A percentile compares a stretch with the other conserved stretches of the same genome.
Conservation (phyloP, 1,140 invertebrate genomes). For the Orussus abietinus region DNA sequence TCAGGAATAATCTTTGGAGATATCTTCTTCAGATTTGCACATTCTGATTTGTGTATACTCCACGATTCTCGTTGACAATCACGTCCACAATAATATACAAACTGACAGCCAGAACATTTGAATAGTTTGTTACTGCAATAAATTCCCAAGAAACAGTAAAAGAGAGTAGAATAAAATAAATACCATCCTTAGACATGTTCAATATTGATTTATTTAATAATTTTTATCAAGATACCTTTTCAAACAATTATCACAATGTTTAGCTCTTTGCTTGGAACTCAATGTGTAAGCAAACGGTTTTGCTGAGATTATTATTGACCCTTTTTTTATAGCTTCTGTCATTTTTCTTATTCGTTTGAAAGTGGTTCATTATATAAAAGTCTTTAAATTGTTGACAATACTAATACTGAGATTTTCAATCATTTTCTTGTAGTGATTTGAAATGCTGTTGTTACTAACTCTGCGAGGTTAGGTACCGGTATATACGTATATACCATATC, state of each 20-base stretch:
- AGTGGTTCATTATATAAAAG: background rate
- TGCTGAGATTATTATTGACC: conserved; percentile 54
- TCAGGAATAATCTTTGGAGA: conserved; percentile 67
- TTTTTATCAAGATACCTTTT: conserved; percentile 49
- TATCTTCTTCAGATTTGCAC: conserved; percentile 65
- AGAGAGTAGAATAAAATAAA: conserved; percentile 22
- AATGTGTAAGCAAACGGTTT: conserved; percentile 62
- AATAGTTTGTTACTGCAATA: conserved; percentile 62
- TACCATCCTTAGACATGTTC: conserved; percentile 3
- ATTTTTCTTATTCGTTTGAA: conserved; percentile 8
- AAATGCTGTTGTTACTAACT: too few relatives aligned
- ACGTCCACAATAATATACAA: conserved; percentile 73
- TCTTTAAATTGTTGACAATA: background rate
- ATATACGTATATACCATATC: background rate
- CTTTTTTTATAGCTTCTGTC: conserved; percentile 39
- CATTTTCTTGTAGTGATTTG: too few relatives aligned
- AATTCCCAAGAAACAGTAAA: too few relatives aligned
- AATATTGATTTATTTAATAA: conserved; percentile 8
- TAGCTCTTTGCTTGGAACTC: conserved; percentile 55
- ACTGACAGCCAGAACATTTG: conserved; percentile 77
- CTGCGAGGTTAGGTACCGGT: too few relatives aligned
- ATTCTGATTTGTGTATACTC: conserved; percentile 74
- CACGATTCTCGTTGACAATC: conserved; percentile 72
- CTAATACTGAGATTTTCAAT: background rate
- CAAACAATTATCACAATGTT: conserved; percentile 63